Percentiles rank a stretch among this genome's conserved stretches.
Conservation (phyloP, 1,140 invertebrate genomes). For the Thaumatotibia leucotreta region DNA sequence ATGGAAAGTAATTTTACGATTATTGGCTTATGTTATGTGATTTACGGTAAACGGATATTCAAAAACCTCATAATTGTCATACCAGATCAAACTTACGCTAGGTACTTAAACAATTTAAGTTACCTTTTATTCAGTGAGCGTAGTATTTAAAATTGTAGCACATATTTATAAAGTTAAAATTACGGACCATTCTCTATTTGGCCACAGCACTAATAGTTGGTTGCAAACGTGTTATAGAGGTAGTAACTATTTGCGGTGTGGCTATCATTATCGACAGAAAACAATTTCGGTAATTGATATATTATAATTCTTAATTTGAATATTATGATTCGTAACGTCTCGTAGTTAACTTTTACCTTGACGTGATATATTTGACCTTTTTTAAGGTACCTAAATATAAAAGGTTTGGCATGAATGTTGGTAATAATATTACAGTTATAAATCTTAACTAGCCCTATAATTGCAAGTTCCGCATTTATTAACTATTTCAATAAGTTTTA, state of each 20-base stretch:
- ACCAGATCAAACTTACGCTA: too few relatives aligned
- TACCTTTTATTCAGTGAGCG: too few relatives aligned
- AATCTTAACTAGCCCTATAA: too few relatives aligned
- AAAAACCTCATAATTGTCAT: too few relatives aligned
- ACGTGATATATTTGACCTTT: not conserved
- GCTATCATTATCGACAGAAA: not conserved
- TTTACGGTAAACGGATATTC: not conserved
- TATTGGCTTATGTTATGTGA: not conserved
- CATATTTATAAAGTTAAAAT: too few relatives aligned
- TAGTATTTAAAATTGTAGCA: too few relatives aligned
- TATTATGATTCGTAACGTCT: not conserved
- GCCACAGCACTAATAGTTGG: not conserved
- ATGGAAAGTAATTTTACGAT: not conserved
- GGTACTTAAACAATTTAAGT: too few relatives aligned
- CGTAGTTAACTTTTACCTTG: not conserved
- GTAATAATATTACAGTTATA: not conserved
- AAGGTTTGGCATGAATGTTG: not conserved
- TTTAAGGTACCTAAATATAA: not conserved
- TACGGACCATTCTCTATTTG: not conserved
- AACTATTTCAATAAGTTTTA: not conserved
- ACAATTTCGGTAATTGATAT: conserved; percentile 3
- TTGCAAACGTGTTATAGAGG: not conserved
- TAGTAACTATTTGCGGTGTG: not conserved
- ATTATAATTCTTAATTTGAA: not conserved
- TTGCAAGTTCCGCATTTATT: not conserved